phyloP scores from a whole-genome alignment of 1,140 invertebrate species.

The Halictus rubicundus region DNA sequence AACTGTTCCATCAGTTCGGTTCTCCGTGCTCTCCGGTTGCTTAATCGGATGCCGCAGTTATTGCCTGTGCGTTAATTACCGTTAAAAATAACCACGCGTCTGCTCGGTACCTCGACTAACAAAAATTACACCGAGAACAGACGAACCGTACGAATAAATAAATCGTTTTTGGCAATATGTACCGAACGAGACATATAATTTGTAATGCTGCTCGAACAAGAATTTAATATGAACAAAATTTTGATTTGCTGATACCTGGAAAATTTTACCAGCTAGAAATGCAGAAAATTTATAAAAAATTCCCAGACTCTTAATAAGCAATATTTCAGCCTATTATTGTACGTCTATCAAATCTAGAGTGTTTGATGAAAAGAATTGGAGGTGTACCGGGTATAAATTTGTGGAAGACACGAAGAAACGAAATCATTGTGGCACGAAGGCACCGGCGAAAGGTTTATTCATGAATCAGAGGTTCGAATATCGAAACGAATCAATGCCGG shows the following conservation, averaged over 20 bases:
- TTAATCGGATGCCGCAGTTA: background rate
- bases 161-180: too few species aligned
- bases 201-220: too few species aligned
- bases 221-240: too few species aligned
- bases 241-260: too few species aligned
- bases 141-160: too few species aligned
- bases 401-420: background rate
- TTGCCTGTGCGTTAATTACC: background rate
- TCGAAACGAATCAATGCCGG: constrained; percentile 5
- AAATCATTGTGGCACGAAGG: background rate
- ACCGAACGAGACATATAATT: too few species aligned
- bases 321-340: too few species aligned
- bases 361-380: too few species aligned
- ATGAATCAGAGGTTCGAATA: background rate
- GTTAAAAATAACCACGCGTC: background rate
- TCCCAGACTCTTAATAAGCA: too few species aligned
- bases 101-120: background rate
- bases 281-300: too few species aligned
- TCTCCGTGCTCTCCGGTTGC: background rate
- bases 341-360: too few species aligned
- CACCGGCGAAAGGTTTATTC: background rate
- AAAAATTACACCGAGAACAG: background rate
- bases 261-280: too few species aligned
- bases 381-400: background rate
- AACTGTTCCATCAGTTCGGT: background rate